Percentiles rank a stretch among this genome's conserved stretches.
Evolutionary conservation across 2,888 invertebrate genomes (phyloP).

Genomic region (Arctia plantaginis): DNA sequence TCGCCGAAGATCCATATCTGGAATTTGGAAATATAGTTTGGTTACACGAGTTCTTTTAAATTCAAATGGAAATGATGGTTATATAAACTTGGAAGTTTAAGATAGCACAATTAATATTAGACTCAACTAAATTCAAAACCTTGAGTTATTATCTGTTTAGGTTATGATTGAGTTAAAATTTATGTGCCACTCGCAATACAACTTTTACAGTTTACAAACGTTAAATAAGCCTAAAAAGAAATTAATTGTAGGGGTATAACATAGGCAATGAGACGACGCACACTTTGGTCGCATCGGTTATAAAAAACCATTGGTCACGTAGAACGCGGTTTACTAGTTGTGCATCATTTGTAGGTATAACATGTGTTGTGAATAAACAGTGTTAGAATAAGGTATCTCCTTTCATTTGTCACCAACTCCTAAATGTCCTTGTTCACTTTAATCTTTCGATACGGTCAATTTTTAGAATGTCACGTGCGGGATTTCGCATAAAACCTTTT

Average conservation of each 20-base stretch:
- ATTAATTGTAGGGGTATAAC: too few relatives aligned
- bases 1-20: slow-evolving; percentile 99
- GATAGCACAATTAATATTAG: background rate
- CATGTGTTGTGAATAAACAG: background rate
- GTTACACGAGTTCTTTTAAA: too few relatives aligned
- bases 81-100: too few relatives aligned
- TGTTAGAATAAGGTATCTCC: too few relatives aligned
- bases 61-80: too few relatives aligned
- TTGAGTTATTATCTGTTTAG: background rate
- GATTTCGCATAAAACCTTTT: background rate
- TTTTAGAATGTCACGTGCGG: background rate
- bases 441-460: background rate
- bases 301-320: too few relatives aligned
- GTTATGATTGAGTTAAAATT: background rate
- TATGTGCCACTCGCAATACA: background rate
- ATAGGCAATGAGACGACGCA: too few relatives aligned
- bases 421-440: background rate
- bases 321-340: too few relatives aligned
- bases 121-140: background rate
- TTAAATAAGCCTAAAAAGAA: background rate
- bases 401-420: too few relatives aligned
- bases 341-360: too few relatives aligned
- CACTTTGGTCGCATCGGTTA: background rate
- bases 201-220: background rate
- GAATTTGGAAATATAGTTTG: slow-evolving; percentile 22